phyloP scores from a whole-genome alignment of 2,113 vertebrate genomes.

The Microtus ochrogaster region DNA sequence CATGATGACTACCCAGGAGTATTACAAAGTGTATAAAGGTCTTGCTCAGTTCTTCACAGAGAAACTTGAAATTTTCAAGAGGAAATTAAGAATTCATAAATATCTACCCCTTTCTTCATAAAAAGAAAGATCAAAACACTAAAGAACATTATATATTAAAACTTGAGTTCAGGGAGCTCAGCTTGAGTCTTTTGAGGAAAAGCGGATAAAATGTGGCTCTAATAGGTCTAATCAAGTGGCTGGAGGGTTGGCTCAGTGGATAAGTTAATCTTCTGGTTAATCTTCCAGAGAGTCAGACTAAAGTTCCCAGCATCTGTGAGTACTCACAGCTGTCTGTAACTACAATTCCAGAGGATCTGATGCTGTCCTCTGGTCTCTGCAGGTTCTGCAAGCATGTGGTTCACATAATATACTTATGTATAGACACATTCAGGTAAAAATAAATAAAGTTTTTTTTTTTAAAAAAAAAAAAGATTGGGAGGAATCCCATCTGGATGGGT shows the following conservation, averaged over 20 bases:
- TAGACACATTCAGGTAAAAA: not conserved
- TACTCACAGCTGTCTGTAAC: not conserved
- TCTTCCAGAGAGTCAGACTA: not conserved
- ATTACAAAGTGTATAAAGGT: not conserved
- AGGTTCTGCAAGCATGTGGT: not conserved
- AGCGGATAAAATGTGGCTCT: not conserved
- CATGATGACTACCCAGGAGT: not conserved
- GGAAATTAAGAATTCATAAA: slow-evolving; percentile 42
- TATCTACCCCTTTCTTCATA: slow-evolving; percentile 2
- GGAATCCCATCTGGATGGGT: too few relatives aligned
- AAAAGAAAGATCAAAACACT: slow-evolving; percentile 27
- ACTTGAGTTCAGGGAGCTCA: not conserved
- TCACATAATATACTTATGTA: too few relatives aligned
- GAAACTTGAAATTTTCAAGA: slow-evolving; percentile 33
- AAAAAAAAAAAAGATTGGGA: too few relatives aligned
- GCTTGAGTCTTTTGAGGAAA: not conserved
- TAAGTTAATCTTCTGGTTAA: not conserved
- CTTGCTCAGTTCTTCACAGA: not conserved
- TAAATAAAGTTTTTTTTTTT: not conserved
- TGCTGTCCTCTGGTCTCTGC: not conserved
- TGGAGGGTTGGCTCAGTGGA: too few relatives aligned
- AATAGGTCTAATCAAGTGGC: not conserved
- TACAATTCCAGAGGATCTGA: not conserved
- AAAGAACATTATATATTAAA: slow-evolving; percentile 38
- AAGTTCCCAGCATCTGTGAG: too few relatives aligned